phyloP scores from a whole-genome alignment of 2,113 vertebrate genomes.

The Ondatra zibethicus region DNA sequence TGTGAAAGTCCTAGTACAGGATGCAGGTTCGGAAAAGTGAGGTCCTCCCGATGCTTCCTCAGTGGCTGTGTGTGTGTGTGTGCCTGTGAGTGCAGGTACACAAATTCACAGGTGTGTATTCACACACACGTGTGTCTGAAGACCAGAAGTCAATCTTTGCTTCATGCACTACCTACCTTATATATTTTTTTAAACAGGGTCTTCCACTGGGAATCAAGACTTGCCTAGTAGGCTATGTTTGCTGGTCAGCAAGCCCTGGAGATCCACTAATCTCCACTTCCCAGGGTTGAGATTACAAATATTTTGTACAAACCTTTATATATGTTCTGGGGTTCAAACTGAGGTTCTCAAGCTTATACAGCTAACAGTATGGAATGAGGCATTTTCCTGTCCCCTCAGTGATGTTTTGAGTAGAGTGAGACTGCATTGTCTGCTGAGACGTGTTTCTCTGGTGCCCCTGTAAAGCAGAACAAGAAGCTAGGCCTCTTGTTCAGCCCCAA shows the following conservation, averaged over 20 bases:
- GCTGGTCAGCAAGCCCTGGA: background rate
- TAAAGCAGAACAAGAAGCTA: background rate
- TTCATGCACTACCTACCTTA: background rate
- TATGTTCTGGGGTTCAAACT: background rate
- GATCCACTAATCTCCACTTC: background rate
- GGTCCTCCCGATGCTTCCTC: constrained; percentile 1
- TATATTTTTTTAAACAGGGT: background rate
- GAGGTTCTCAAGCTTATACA: too few species aligned
- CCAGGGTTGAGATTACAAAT: background rate
- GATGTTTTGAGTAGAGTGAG: background rate
- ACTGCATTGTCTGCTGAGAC: background rate
- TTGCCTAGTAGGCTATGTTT: background rate
- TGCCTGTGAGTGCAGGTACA: background rate
- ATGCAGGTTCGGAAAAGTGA: background rate
- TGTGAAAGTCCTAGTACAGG: background rate
- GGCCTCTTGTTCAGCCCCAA: background rate
- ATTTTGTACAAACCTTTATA: background rate
- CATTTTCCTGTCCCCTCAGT: background rate
- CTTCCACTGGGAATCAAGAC: background rate
- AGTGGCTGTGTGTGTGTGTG: background rate
- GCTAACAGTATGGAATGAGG: background rate
- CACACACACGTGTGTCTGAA: background rate
- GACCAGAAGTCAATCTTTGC: background rate
- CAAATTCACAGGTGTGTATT: background rate
- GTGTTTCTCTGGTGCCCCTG: background rate